Base-by-base conservation (phyloP, 2,797 vertebrate species). In the Acridotheres tristis region DNA sequence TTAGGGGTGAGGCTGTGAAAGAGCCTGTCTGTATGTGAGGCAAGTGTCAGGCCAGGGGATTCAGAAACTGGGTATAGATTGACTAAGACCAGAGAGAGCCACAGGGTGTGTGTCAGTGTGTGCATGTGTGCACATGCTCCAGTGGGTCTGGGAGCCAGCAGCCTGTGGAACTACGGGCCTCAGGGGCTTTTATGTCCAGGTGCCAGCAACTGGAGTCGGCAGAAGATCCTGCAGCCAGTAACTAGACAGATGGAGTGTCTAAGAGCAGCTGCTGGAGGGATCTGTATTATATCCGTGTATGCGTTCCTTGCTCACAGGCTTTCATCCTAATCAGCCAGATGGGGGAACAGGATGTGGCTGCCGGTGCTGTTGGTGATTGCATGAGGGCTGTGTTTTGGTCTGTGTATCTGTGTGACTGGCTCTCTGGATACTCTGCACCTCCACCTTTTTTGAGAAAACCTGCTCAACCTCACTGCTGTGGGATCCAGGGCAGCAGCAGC, bases 141-240 rank as follows among this genome's bases (percentile, higher is more conserved):
- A 22, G 34, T 26, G 65, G 14, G 5, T 48, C 48, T 55, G 83
- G 42, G 48, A 55, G 9, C 20, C 63, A 68, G 48, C 40, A 77
- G 6, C 48, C 57, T 55, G 9, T 54, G 57, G 36, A 55, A 6
- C 22, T 25, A 12, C 0, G 0, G 29, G 40, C 42, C 42, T 62
- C 34, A 26, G 57, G 30, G 83, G 21, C 48, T 42, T 62, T 34
- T 55, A 10, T 69, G 48, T 55, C 48, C 57, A 13, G 34, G 17
- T 86, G 57, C 48, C 65, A 62, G 65, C 65, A 62, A 30, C 42
- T 63, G 69, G 43, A 69, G 57, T 51, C 16, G 62, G 29, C 53
- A 71, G 34, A 88, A 68, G 40, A 88, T 55, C 13, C 34, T 67
- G 47, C 57, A 69, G 55, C 25, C 57, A 47, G 48, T 30, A 42